Conservation (phyloP, 2,113 vertebrate species). For the Semnornis frantzii region DNA sequence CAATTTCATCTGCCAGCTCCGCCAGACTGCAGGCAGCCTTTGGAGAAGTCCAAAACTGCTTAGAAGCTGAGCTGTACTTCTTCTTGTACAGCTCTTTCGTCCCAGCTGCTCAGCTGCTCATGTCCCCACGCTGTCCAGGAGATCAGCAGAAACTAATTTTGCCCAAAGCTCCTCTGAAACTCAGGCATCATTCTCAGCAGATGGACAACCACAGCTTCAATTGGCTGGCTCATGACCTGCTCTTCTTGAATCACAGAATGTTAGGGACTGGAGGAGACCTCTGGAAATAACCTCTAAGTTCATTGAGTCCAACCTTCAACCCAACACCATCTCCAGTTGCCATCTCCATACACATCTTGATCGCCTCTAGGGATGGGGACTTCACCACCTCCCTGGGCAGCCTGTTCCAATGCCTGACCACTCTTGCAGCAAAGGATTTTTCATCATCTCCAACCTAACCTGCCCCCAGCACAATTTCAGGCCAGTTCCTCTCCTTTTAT, state of each 20-base stretch:
- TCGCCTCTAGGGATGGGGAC: too few relatives aligned
- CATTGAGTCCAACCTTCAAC: too few relatives aligned
- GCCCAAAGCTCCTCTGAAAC: background rate
- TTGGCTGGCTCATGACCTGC: background rate
- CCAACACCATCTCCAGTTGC: too few relatives aligned
- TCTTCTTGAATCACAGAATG: background rate
- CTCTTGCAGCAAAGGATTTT: too few relatives aligned
- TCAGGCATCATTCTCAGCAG: background rate
- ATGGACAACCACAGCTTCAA: background rate
- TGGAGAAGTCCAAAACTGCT: background rate
- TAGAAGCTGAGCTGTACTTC: background rate
- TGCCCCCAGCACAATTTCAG: too few relatives aligned
- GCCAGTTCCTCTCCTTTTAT: too few relatives aligned
- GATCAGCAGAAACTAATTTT: background rate
- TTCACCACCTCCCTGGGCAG: too few relatives aligned
- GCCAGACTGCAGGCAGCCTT: background rate
- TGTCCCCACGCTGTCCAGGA: background rate
- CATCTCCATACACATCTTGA: too few relatives aligned
- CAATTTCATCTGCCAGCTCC: slow-evolving; percentile 24
- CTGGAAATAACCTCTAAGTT: too few relatives aligned
- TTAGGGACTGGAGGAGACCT: too few relatives aligned
- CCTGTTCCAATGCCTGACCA: too few relatives aligned
- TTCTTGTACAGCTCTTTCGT: background rate
- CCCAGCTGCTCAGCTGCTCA: background rate
- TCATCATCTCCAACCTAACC: too few relatives aligned